A percentile compares a stretch with the other conserved stretches of the same genome.
These are phyloP conservation scores for Selenia dentaria DNA, from an alignment of 2,888 invertebrate species.

Conservation along the genomic window DNA sequence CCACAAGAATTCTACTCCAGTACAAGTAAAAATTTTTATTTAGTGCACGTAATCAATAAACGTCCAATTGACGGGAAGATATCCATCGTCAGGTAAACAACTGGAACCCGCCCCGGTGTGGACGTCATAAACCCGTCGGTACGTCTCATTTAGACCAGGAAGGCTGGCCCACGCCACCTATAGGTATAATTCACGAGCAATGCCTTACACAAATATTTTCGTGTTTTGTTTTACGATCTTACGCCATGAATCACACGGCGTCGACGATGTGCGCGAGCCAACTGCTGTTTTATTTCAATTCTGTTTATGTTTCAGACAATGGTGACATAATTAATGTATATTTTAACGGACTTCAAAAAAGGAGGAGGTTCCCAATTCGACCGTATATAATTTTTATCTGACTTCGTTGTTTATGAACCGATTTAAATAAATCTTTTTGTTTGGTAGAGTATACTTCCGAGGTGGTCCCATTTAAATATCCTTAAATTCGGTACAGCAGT, in stretches of 20 bases:
- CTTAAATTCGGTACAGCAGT: no score
- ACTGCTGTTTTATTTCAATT: conserved; percentile 15
- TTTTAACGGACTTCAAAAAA: no score
- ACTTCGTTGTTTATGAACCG: no score
- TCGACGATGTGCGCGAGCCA: conserved; percentile 13
- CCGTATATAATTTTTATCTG: no score
- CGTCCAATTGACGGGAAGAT: not conserved
- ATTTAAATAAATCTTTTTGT: no score
- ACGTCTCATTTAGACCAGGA: not conserved
- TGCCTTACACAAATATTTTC: conserved; percentile 22
- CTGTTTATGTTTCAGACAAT: conserved; percentile 18
- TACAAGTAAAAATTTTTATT: no score
- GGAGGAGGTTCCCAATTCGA: no score
- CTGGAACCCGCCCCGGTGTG: not conserved
- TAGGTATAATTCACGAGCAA: conserved; percentile 6
- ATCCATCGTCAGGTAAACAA: not conserved
- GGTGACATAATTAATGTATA: conserved; percentile 11
- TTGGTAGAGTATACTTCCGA: no score
- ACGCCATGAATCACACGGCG: conserved; percentile 24
- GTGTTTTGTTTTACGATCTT: conserved; percentile 21
- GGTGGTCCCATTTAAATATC: no score
- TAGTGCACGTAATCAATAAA: no score
- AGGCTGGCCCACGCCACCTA: conserved; percentile 5
- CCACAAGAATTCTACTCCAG: no score
- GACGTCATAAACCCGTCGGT: conserved; percentile 4